phyloP scores from a whole-genome alignment of 2,888 invertebrate genomes.

The Portevinia maculata region DNA sequence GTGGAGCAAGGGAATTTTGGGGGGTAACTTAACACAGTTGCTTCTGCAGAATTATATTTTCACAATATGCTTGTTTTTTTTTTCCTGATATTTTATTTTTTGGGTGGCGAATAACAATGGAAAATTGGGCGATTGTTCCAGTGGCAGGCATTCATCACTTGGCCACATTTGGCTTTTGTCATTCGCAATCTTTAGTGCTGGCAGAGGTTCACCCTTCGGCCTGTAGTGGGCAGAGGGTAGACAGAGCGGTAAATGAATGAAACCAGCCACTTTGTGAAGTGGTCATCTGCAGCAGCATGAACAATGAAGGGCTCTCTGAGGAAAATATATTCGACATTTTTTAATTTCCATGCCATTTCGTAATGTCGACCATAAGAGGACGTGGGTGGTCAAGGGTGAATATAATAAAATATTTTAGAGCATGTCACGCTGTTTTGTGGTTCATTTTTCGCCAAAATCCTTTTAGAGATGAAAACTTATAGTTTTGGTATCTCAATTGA shows the following conservation, averaged over 20 bases:
- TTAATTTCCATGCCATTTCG: slow-evolving; percentile 24
- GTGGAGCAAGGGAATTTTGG: slow-evolving; percentile 5
- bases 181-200: slow-evolving; percentile 61
- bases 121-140: slow-evolving; percentile 71
- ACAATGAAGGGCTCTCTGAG: background rate
- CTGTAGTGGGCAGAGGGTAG: background rate
- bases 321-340: slow-evolving; percentile 13
- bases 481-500: no score
- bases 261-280: slow-evolving; percentile 45
- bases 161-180: slow-evolving; percentile 73
- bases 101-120: slow-evolving; percentile 57
- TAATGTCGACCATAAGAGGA: background rate
- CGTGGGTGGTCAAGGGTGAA: background rate
- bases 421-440: background rate
- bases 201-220: slow-evolving; percentile 17
- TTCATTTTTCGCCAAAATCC: background rate
- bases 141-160: slow-evolving; percentile 70
- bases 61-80: slow-evolving; percentile 42
- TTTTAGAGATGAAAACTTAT: no score
- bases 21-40: slow-evolving; percentile 49
- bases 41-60: slow-evolving; percentile 68
- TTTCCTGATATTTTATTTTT: slow-evolving; percentile 8
- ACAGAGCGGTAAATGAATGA: background rate
- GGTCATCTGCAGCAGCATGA: slow-evolving; percentile 34
- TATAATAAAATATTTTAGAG: slow-evolving; percentile 6